Conservation (phyloP, 2,797 vertebrate species). For the Vipera ursinii region DNA sequence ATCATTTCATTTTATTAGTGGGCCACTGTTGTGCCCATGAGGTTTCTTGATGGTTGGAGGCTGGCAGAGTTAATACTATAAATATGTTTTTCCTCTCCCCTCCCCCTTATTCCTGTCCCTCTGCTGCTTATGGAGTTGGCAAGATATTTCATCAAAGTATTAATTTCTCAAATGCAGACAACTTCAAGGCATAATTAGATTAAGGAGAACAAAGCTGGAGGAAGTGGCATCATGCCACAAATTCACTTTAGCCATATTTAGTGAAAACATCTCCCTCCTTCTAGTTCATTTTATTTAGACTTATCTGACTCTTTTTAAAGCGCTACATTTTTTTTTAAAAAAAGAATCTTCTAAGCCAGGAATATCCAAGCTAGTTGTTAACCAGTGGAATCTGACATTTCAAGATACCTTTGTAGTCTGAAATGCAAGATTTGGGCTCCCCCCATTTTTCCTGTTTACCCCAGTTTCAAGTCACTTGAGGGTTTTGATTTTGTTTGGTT, state of each 20-base stretch:
- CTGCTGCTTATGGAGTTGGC: constrained; percentile 80
- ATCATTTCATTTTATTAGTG: constrained; percentile 99
- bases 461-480: constrained; percentile 64
- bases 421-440: background rate
- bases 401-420: constrained; percentile 68
- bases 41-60: constrained; percentile 84
- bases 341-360: constrained; percentile 68
- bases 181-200: constrained; percentile 99
- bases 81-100: constrained; percentile 78
- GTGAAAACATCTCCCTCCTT: constrained; percentile 68
- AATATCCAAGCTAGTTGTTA: constrained; percentile 62
- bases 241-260: constrained; percentile 79
- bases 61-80: constrained; percentile 90
- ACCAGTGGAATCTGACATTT: constrained; percentile 64
- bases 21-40: constrained; percentile 87
- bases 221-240: constrained; percentile 88
- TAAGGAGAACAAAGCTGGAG: constrained; percentile 83
- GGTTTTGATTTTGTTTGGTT: constrained; percentile 32
- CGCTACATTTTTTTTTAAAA: constrained; percentile 47
- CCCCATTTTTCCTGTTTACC: background rate
- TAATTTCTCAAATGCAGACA: constrained; percentile 99
- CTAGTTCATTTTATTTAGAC: constrained; percentile 72
- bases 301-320: constrained; percentile 70
- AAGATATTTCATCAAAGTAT: constrained; percentile 99
- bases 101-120: constrained; percentile 76